A percentile compares a stretch with the other conserved stretches of the same genome.
Evolutionary conservation across 2,888 invertebrate genomes (phyloP).

Genomic region (Aphidoletes aphidimyza): DNA sequence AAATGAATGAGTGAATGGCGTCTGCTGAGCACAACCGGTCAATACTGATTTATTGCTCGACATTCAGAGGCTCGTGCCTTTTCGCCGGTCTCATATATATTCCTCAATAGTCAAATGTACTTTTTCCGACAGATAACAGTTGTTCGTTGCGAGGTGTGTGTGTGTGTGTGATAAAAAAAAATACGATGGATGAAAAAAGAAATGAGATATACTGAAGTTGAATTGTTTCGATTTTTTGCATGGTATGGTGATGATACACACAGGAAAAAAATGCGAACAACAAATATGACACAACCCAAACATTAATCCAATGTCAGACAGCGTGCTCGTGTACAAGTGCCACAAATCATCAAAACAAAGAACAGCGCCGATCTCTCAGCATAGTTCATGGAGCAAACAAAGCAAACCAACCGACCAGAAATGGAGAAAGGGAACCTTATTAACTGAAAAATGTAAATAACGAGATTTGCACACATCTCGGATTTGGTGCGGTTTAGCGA

Average conservation of each 20-base stretch:
- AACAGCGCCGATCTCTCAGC: background rate
- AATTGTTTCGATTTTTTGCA: background rate
- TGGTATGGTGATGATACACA: background rate
- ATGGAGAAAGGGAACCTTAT: background rate
- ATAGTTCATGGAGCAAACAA: background rate
- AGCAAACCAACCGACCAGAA: too few relatives aligned
- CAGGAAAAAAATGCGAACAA: background rate
- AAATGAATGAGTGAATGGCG: background rate
- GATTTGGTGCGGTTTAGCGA: background rate
- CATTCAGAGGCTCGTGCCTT: background rate
- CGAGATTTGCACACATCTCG: slow-evolving; percentile 10
- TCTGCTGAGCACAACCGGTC: background rate
- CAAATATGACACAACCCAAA: slow-evolving; percentile 6
- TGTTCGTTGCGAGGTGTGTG: too few relatives aligned
- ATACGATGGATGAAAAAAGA: background rate
- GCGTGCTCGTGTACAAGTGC: slow-evolving; percentile 13
- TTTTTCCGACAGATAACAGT: slow-evolving; percentile 10
- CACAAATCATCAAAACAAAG: slow-evolving; percentile 39
- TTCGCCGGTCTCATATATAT: slow-evolving; percentile 26
- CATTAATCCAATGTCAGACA: slow-evolving; percentile 41
- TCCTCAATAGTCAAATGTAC: slow-evolving; percentile 22
- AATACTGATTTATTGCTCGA: slow-evolving; percentile 10
- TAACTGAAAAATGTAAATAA: slow-evolving; percentile 16
- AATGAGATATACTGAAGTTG: background rate
- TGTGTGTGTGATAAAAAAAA: too few relatives aligned